phyloP scores from a whole-genome alignment of 2,888 invertebrate species.

The Agonopterix arenella region DNA sequence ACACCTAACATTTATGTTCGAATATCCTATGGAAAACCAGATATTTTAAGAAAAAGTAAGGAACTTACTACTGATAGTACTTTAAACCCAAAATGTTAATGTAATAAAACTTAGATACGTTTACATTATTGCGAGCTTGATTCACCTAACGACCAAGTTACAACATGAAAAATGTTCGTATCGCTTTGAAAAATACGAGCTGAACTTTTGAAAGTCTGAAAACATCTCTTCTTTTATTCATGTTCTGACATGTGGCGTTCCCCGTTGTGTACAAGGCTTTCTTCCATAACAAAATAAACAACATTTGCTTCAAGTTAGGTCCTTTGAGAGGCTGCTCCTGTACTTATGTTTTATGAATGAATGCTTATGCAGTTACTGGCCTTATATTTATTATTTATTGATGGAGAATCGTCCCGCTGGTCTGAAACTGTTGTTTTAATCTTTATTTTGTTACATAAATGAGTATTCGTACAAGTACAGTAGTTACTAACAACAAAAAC shows the following conservation, averaged over 20 bases:
- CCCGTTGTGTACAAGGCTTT: slow-evolving; percentile 66
- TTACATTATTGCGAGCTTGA: neutral
- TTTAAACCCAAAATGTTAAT: too few relatives aligned
- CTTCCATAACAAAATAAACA: slow-evolving; percentile 74
- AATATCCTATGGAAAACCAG: too few relatives aligned
- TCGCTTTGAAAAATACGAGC: slow-evolving; percentile 61
- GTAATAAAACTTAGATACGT: too few relatives aligned
- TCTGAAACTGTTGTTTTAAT: too few relatives aligned
- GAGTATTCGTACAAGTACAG: too few relatives aligned
- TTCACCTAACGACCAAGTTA: slow-evolving; percentile 39
- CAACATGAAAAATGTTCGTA: slow-evolving; percentile 49
- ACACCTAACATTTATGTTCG: too few relatives aligned
- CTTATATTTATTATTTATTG: slow-evolving; percentile 24
- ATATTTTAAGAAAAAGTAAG: too few relatives aligned
- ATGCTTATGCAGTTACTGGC: slow-evolving; percentile 53
- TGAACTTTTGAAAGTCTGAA: slow-evolving; percentile 69
- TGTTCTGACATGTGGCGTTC: slow-evolving; percentile 72
- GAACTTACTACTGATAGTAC: too few relatives aligned
- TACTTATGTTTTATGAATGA: slow-evolving; percentile 71
- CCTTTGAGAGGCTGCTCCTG: slow-evolving; percentile 63
- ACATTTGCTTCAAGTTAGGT: slow-evolving; percentile 69
- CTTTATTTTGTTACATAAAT: too few relatives aligned
- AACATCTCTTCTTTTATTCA: slow-evolving; percentile 74
- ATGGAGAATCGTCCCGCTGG: neutral
- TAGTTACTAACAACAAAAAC: too few relatives aligned